Conservation (phyloP, 2,113 vertebrate species). For the Oncorhynchus kisutch region DNA sequence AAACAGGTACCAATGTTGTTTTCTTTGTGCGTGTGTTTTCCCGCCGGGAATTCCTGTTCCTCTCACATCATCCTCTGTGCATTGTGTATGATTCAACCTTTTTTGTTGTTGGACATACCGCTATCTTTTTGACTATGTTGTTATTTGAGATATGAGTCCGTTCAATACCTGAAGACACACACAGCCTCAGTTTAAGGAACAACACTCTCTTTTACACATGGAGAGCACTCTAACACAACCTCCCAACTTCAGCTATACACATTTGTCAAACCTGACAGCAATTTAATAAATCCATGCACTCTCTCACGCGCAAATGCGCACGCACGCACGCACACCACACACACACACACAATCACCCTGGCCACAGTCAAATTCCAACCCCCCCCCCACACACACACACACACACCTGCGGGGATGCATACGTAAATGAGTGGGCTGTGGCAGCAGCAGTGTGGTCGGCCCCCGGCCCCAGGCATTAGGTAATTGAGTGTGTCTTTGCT, state of each 20-base stretch:
- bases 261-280: constrained; percentile 82
- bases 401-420: constrained; percentile 58
- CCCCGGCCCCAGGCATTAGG: constrained; percentile 74
- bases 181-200: constrained; percentile 7
- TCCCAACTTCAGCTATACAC: constrained; percentile 69
- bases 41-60: too few relatives aligned
- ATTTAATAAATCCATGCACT: constrained; percentile 76
- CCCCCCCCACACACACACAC: neutral
- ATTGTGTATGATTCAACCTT: too few relatives aligned
- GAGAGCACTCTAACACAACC: constrained; percentile 42
- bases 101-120: too few relatives aligned
- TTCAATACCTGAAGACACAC: neutral
- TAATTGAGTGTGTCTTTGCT: constrained; percentile 82
- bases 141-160: neutral
- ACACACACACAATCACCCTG: too few relatives aligned
- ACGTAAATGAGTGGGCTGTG: constrained; percentile 71
- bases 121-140: neutral
- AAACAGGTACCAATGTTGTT: neutral
- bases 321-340: constrained; percentile 28
- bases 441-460: constrained; percentile 47
- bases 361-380: neutral
- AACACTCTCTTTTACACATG: neutral
- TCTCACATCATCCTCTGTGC: too few relatives aligned
- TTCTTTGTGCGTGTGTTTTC: neutral
- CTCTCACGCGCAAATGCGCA: constrained; percentile 65